These are phyloP conservation scores for Microplitis manilae DNA, from an alignment of 2,888 invertebrate species.

Conservation along the genomic window DNA sequence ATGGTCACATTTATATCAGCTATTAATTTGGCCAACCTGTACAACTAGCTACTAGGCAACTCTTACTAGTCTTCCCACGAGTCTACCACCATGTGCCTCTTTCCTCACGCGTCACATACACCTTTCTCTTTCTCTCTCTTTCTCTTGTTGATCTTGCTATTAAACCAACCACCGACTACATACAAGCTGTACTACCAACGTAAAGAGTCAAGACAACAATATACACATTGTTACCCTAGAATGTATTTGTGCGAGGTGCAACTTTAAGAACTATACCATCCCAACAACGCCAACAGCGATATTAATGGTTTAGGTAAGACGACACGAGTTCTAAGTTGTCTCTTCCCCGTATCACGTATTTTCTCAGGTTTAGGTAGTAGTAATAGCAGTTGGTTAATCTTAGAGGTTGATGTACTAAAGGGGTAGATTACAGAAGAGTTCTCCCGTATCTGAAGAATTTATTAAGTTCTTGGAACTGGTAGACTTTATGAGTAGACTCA, in stretches of 20 bases:
- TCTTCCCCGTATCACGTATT: not conserved
- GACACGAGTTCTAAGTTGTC: conserved; percentile 16
- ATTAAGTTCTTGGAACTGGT: not conserved
- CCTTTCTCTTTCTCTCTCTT: conserved; percentile 6
- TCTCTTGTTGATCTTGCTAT: not conserved
- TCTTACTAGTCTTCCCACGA: conserved; percentile 24
- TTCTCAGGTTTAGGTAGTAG: not conserved
- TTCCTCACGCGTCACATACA: not conserved
- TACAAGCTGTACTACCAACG: not conserved
- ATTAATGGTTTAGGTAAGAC: conserved; percentile 31
- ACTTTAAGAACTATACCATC: conserved; percentile 2
- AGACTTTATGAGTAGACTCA: not conserved
- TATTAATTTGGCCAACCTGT: conserved; percentile 27
- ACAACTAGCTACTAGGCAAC: not conserved
- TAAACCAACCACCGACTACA: not conserved
- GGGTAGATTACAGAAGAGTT: conserved; percentile 5
- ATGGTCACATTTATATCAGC: conserved; percentile 32
- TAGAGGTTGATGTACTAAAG: not conserved
- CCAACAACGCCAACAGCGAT: conserved; percentile 13
- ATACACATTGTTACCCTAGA: conserved; percentile 17
- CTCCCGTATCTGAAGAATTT: conserved; percentile 3
- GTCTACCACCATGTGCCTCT: not conserved
- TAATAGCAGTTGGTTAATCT: conserved; percentile 9
- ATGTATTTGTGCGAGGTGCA: not conserved
- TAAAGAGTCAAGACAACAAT: not conserved